phyloP scores from a whole-genome alignment of 2,888 invertebrate genomes.

The Drosophila aldrichi region DNA sequence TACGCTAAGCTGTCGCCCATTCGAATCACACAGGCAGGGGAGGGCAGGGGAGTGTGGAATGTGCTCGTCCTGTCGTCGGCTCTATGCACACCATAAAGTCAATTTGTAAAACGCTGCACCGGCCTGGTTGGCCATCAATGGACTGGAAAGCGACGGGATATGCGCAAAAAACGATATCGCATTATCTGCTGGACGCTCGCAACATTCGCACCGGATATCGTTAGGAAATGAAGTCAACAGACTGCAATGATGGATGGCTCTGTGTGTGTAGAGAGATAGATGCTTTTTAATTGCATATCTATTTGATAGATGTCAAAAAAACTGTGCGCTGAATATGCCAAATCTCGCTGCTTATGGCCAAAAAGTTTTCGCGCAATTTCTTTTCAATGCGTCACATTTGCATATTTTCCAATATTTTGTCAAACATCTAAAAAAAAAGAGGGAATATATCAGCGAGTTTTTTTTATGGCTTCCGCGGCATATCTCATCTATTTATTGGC shows the following conservation, averaged over 20 bases:
- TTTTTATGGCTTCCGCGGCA: not conserved
- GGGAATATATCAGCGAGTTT: not conserved
- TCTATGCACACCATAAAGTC: constrained; percentile 62
- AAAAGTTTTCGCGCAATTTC: not conserved
- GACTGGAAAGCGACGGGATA: constrained; percentile 63
- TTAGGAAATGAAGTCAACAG: constrained; percentile 38
- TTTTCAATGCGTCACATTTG: not conserved
- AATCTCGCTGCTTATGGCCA: not conserved
- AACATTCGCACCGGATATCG: constrained; percentile 38
- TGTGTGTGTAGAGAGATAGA: not conserved
- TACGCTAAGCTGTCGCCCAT: constrained; percentile 51
- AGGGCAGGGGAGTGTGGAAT: not conserved
- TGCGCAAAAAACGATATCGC: constrained; percentile 48
- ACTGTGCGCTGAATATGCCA: not conserved
- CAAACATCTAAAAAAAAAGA: not conserved
- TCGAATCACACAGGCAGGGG: constrained; percentile 1
- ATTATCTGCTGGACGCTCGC: constrained; percentile 59
- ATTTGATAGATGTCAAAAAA: constrained; percentile 13
- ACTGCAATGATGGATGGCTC: constrained; percentile 32
- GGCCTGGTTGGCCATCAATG: constrained; percentile 66
- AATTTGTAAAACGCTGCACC: constrained; percentile 65
- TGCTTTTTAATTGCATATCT: constrained; percentile 5
- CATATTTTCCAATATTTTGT: not conserved
- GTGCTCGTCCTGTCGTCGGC: not conserved
- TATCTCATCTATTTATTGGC: constrained; percentile 8